Base-by-base conservation (phyloP, 2,113 vertebrate species). In the Camelus dromedarius region DNA sequence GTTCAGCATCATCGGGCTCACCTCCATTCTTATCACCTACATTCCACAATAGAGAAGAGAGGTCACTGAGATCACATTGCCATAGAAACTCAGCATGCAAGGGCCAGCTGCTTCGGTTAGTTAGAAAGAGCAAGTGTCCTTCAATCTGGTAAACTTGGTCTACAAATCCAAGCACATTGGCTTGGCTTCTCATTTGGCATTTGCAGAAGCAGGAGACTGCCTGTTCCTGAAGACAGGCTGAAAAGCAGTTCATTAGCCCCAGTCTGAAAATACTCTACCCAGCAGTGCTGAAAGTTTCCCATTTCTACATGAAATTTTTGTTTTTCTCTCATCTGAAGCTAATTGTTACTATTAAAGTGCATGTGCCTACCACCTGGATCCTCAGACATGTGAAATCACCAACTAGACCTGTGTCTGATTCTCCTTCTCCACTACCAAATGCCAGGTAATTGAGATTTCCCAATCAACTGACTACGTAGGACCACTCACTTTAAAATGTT, bases 1-100 rank as follows among this genome's bases (percentile, higher is more conserved):
- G 98, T 98, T 99, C 99, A 32, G 99, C 99, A 75, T 99, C 99
- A 3, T 99, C 99, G 0, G 98, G 99, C 97, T 99, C 99, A 95
- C 97, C 97, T 83, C 98, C 98, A 11, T 97, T 98, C 97, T 99
- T 99, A 97, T 98, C 98, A 99, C 99, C 99, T 99, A 98, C 70
- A 98, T 87, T 98, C 98, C 98, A 98, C 97, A 98, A 99, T 75
- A 99, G 97, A 99, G 98, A 99, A 99, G 98, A 99, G 97, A 98
- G 97, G 97, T 98, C 97, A 98, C 98, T 98, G 97, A 98, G 88
- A 83, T 96, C 95, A 73, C 4, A 95, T 62, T 96, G 89, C 98
- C 97, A 93, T 0, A 52, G 96, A 96, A 82, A 96, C 96, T 28
- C 30, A 9, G 97, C 97, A 95, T 83, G 93, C 95, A 82, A 64